phyloP scores from a whole-genome alignment of 2,888 invertebrate species.

The Xestia c-nigrum region DNA sequence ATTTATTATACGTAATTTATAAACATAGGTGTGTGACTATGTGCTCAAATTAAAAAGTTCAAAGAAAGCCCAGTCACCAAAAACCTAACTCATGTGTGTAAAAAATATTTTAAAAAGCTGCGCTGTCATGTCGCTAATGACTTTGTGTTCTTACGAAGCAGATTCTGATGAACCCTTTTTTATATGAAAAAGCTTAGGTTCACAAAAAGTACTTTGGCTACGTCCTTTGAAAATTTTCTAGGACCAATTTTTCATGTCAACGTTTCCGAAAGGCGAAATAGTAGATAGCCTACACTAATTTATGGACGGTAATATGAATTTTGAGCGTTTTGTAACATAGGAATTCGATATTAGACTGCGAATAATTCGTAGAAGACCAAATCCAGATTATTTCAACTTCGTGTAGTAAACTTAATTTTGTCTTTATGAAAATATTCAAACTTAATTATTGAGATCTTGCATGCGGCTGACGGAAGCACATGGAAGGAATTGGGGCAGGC shows the following conservation, averaged over 20 bases:
- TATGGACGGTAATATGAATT: not conserved
- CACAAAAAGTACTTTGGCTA: conserved; percentile 1
- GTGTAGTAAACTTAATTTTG: no score
- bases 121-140: conserved; percentile 50
- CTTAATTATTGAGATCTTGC: no score
- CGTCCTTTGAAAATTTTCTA: not conserved
- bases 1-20: not conserved
- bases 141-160: conserved; percentile 36
- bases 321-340: not conserved
- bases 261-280: not conserved
- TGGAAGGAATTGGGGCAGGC: no score
- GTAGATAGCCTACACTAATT: not conserved
- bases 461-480: no score
- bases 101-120: conserved; percentile 17
- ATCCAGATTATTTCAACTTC: no score
- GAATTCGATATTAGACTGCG: not conserved
- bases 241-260: not conserved
- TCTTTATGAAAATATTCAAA: no score
- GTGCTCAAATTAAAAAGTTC: conserved; percentile 8
- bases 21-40: no score
- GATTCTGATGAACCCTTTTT: conserved; percentile 17
- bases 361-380: not conserved
- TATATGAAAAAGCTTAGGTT: conserved; percentile 3
- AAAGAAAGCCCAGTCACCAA: conserved; percentile 11
- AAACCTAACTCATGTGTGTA: conserved; percentile 8